phyloP scores from a whole-genome alignment of 2,888 invertebrate genomes.

The Lypha dubia region DNA sequence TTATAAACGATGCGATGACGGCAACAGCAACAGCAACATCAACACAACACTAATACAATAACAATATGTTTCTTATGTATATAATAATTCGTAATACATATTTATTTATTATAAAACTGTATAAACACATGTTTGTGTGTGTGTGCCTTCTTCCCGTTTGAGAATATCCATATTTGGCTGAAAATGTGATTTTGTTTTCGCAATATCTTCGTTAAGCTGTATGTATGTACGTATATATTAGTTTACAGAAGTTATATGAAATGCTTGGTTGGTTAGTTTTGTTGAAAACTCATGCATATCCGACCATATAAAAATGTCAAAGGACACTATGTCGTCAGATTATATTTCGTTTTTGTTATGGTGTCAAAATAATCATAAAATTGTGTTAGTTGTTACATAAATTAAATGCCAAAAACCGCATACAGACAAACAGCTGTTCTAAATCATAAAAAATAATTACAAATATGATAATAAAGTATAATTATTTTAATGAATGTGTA shows the following conservation, averaged over 20 bases:
- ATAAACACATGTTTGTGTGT: neutral
- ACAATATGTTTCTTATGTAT: constrained; percentile 71
- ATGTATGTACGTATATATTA: no score
- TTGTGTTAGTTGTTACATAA: constrained; percentile 70
- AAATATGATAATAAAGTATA: constrained; percentile 46
- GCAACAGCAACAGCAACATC: constrained; percentile 13
- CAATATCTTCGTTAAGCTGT: constrained; percentile 25
- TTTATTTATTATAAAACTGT: constrained; percentile 27
- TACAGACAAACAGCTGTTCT: constrained; percentile 1
- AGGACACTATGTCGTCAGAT: constrained; percentile 67
- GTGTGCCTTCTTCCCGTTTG: neutral
- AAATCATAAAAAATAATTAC: constrained; percentile 48
- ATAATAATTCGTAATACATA: constrained; percentile 65
- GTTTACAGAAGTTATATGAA: constrained; percentile 24
- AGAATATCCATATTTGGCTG: neutral
- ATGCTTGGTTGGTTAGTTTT: constrained; percentile 40
- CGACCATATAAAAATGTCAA: constrained; percentile 66
- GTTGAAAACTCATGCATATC: constrained; percentile 44
- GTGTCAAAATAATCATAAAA: constrained; percentile 71
- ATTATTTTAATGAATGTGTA: constrained; percentile 37
- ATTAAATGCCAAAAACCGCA: constrained; percentile 63
- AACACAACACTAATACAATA: constrained; percentile 51
- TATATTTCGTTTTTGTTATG: constrained; percentile 58
- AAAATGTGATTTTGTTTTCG: neutral
- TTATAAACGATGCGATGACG: constrained; percentile 56